Base-by-base conservation (phyloP, 2,113 vertebrate genomes). In the Progne subis region DNA sequence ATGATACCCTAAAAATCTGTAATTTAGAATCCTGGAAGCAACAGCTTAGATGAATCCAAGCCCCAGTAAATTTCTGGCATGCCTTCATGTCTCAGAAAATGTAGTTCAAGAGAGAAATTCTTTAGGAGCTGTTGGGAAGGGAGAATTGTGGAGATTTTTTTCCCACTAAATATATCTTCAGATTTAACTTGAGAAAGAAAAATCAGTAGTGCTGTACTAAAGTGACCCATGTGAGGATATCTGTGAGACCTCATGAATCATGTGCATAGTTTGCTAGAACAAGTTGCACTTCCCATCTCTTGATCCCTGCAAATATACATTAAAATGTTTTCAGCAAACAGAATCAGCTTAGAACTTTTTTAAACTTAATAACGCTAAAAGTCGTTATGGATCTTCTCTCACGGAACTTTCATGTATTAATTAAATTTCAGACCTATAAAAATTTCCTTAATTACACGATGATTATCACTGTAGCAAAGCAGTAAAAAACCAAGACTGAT, bases 351-450 rank as follows among this genome's bases (percentile, higher is more conserved):
- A 47, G 70, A 29, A 14, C 32, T 77, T 74, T 41, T 68, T 18
- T 7, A 10, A 41, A 59, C 1, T 1, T 89, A 69, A 39, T 88
- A 55, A 76, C 82, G 26, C 34, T 85, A 59, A 77, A 91, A 85
- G 16, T n/a, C 4, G 12, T 95, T 90, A 64, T 0, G 1, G 21
- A 64, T 84, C 80, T 77, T 74, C 46, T 88, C 43, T 63, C 32
- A 70, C 19, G 61, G 53, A 87, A 53, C n/a, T 87, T 59, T 47
- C 83, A 68, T 94, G 91, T 61, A 88, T 90, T 85, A 65, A 95
- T 95, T 91, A 82, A 80, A 91, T 92, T 89, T 47, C 57, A 83
- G 59, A 56, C 84, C 76, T 82, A 19, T 46, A 57, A 92, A 94
- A 85, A 61, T 57, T 18, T 61, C 17, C 32, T 63, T 91, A 85